Base-by-base conservation (phyloP, 2,113 vertebrate species). In the Ceyx margarethae region DNA sequence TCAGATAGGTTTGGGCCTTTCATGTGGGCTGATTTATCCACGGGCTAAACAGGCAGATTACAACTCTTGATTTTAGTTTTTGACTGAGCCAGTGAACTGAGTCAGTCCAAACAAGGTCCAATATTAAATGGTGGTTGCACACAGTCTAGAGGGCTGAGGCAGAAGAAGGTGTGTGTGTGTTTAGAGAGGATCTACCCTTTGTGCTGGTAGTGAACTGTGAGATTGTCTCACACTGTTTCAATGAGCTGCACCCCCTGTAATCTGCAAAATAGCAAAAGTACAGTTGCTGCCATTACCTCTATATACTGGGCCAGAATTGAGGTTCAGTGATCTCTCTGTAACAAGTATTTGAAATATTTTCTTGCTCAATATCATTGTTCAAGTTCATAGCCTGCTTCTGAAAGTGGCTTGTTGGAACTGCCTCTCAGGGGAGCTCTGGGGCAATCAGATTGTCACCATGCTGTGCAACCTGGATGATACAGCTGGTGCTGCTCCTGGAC, bases 331-430 rank as follows among this genome's bases (percentile, higher is more conserved):
- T 87, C 66, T 85, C 87, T 82, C 76, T 77, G 11, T 53, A 72
- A 71, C 15, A 77, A 56, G 56, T 31, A 73, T 80, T 74, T 91
- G 89, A 85, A 92, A 71, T 89, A 92, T 76, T 85, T 92, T 35
- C 64, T 67, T 74, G 29, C 42, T 89, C 19, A 29, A 8, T 15
- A 29, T n/a, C 33, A 25, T 64, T 69, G 46, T 64, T 90, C 45
- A 66, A 84, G 66, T 71, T 96, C 65, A 62, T 18, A 92, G 64
- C 15, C 76, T 81, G 72, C 67, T 66, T 62, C 46, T 57, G 33
- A 21, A 76, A 81, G 74, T 58, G 69, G 19, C 22, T 84, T 68
- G 10, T 43, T 66, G 37, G 33, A 76, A 40, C 11, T 73, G 37
- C 26, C 29, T 91, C 81, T 80, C 85, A 35, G 54, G 81, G 83